Conservation (phyloP, 2,888 invertebrate species). For the Heteropelma amictum region DNA sequence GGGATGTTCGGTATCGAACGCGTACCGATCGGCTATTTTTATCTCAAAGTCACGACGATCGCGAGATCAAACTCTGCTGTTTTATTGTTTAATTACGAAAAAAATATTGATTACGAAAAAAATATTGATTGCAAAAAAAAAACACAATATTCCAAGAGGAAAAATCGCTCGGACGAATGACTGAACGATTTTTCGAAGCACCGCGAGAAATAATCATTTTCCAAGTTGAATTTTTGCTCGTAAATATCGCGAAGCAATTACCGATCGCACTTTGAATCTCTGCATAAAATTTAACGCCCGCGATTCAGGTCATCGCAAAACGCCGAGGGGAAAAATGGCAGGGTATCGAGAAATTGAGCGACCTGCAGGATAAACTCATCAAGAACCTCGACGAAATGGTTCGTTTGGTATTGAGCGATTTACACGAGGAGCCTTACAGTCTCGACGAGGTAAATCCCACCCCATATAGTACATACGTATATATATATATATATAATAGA, state of each 20-base stretch:
- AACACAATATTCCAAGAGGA: too few species aligned
- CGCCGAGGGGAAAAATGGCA: slow-evolving; percentile 82
- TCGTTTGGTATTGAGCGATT: slow-evolving; percentile 81
- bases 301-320: slow-evolving; percentile 83
- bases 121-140: too few species aligned
- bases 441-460: slow-evolving; percentile 81
- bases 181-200: too few species aligned
- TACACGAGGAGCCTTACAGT: slow-evolving; percentile 85
- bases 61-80: neutral
- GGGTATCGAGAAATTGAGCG: slow-evolving; percentile 83
- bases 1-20: too few species aligned
- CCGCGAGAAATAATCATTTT: too few species aligned
- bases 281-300: slow-evolving; percentile 44
- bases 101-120: too few species aligned
- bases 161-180: too few species aligned
- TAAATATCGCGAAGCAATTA: too few species aligned
- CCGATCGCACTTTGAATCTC: slow-evolving; percentile 4
- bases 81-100: neutral
- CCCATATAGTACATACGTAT: neutral
- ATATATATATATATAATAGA: too few species aligned
- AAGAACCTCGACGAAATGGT: slow-evolving; percentile 83
- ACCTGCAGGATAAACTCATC: slow-evolving; percentile 85
- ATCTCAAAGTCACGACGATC: neutral
- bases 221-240: too few species aligned
- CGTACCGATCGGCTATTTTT: too few species aligned